These are phyloP conservation scores for Melinopterus prodromus DNA, from an alignment of 2,888 invertebrate genomes.

Conservation along the genomic window DNA sequence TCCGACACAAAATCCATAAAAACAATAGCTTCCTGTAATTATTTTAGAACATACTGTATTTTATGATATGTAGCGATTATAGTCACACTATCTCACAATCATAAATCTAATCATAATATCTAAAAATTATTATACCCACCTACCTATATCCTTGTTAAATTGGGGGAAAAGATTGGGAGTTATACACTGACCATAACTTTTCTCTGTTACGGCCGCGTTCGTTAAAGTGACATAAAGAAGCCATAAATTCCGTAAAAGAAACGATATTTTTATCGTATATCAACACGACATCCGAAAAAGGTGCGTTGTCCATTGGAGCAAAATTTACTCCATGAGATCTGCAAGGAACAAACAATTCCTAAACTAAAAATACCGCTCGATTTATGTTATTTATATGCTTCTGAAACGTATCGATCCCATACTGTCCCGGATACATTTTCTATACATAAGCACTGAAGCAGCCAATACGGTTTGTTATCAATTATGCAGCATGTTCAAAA, in stretches of 20 bases:
- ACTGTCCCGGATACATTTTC: no score
- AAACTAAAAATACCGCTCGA: background rate
- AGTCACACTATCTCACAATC: no score
- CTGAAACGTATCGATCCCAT: no score
- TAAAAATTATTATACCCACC: no score
- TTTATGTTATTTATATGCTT: background rate
- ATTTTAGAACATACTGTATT: no score
- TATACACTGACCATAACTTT: background rate
- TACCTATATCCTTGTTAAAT: background rate
- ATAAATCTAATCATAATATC: no score
- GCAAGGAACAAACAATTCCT: background rate
- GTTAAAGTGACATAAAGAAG: background rate
- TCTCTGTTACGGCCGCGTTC: background rate
- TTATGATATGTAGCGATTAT: no score
- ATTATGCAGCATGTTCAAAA: no score
- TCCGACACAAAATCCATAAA: no score
- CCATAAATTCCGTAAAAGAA: background rate
- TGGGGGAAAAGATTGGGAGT: background rate
- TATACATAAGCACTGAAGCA: no score
- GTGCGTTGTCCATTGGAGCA: background rate
- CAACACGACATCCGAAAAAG: background rate
- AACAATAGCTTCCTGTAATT: no score
- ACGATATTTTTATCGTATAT: background rate
- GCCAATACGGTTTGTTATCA: no score
- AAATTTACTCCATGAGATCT: background rate